Conservation (phyloP, 2,113 vertebrate species). For the Zosterops borbonicus region DNA sequence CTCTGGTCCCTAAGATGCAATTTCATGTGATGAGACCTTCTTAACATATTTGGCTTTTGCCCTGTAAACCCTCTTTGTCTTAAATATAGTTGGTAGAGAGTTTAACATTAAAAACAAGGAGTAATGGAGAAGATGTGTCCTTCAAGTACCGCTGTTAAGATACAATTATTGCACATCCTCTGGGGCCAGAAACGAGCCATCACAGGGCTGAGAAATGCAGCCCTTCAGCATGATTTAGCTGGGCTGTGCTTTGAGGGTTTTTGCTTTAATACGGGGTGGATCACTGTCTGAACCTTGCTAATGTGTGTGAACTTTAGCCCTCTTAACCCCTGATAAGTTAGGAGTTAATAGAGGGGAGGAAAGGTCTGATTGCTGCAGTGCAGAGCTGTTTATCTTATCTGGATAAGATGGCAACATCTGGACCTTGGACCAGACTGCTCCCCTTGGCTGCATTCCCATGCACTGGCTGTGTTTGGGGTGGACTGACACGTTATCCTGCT, state of each 20-base stretch:
- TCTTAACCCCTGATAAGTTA: background rate
- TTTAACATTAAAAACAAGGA: background rate
- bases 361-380: rapidly evolving
- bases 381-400: background rate
- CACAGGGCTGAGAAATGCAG: too few species aligned
- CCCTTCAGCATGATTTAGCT: background rate
- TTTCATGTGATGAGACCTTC: background rate
- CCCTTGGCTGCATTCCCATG: background rate
- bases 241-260: background rate
- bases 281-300: background rate
- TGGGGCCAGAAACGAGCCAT: background rate
- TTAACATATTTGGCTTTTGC: background rate
- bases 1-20: background rate
- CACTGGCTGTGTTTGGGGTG: background rate
- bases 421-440: background rate
- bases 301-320: background rate
- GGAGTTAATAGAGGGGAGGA: background rate
- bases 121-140: background rate
- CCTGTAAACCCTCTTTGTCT: background rate
- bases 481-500: background rate
- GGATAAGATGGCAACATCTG: background rate
- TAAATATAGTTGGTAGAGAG: background rate
- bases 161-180: background rate
- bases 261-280: background rate
- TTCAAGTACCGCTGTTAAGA: background rate